These are phyloP conservation scores for Cephus rjabovi DNA, from an alignment of 2,888 invertebrate species.

Conservation along the genomic window DNA sequence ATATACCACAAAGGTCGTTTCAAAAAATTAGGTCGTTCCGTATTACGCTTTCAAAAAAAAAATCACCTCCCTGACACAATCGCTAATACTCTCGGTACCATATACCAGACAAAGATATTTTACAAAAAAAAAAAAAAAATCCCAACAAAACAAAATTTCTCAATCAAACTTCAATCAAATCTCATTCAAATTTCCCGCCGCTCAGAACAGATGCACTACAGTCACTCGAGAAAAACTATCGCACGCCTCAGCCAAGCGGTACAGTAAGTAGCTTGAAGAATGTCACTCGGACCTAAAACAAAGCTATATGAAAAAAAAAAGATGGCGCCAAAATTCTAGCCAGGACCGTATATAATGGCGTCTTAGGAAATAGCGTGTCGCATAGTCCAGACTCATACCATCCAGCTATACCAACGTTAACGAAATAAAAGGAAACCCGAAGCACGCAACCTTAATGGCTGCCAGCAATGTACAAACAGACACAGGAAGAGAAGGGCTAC, in stretches of 20 bases:
- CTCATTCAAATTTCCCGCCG: not conserved
- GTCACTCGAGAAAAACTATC: not conserved
- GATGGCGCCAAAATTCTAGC: not conserved
- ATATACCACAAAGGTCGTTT: not conserved
- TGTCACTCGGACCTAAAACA: not conserved
- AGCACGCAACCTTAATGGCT: not conserved
- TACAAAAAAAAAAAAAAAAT: too few species aligned
- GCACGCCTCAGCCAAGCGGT: too few species aligned
- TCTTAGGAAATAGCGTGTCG: not conserved
- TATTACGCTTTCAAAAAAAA: not conserved
- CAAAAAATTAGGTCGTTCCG: not conserved
- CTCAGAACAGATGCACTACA: not conserved
- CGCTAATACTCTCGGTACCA: not conserved
- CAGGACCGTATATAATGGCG: not conserved
- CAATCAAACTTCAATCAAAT: not conserved
- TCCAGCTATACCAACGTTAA: not conserved
- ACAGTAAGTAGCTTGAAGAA: not conserved
- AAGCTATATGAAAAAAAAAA: not conserved
- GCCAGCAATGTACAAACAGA: not conserved
- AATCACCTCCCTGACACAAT: not conserved
- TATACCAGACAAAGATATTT: not conserved
- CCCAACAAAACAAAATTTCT: not conserved
- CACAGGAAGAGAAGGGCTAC: not conserved
- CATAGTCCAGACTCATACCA: not conserved
- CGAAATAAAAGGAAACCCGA: not conserved